Conservation (phyloP, 2,888 invertebrate species). For the Sphecodes monilicornis region DNA sequence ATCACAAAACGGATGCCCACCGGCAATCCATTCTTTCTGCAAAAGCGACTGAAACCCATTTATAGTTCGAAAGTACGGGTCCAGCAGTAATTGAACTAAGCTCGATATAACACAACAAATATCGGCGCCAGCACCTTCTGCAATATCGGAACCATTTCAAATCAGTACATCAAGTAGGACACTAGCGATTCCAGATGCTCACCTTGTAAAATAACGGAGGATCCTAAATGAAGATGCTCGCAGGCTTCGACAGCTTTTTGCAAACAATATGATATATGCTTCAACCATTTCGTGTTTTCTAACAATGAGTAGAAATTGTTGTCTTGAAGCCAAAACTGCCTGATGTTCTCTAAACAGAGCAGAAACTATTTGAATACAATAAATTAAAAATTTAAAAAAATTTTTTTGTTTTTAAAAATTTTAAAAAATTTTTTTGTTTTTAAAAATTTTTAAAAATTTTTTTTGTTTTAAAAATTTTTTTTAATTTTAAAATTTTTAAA, state of each 20-base stretch:
- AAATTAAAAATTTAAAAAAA: too few species aligned
- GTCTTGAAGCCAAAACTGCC: slow-evolving; percentile 89
- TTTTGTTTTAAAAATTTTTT: too few species aligned
- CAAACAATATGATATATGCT: slow-evolving; percentile 91
- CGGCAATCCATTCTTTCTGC: slow-evolving; percentile 97
- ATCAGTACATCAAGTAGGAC: too few species aligned
- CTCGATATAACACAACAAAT: slow-evolving; percentile 94
- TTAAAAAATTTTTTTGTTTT: too few species aligned
- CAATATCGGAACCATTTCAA: slow-evolving; percentile 45
- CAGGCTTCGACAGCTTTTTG: slow-evolving; percentile 91
- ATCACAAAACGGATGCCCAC: slow-evolving; percentile 95
- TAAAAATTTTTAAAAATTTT: too few species aligned
- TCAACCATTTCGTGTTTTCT: slow-evolving; percentile 94
- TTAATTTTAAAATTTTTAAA: too few species aligned
- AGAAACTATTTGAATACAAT: background rate
- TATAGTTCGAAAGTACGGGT: slow-evolving; percentile 93
- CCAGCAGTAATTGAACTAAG: slow-evolving; percentile 94
- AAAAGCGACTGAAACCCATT: slow-evolving; percentile 95
- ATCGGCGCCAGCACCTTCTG: slow-evolving; percentile 93
- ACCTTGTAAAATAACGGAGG: slow-evolving; percentile 95
- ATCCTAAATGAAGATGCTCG: slow-evolving; percentile 87
- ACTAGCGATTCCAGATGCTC: slow-evolving; percentile 18
- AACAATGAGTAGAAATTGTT: slow-evolving; percentile 91
- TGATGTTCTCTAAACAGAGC: slow-evolving; percentile 82
- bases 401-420: too few species aligned